Conservation (phyloP, 2,113 vertebrate species). For the Piaya cayana region DNA sequence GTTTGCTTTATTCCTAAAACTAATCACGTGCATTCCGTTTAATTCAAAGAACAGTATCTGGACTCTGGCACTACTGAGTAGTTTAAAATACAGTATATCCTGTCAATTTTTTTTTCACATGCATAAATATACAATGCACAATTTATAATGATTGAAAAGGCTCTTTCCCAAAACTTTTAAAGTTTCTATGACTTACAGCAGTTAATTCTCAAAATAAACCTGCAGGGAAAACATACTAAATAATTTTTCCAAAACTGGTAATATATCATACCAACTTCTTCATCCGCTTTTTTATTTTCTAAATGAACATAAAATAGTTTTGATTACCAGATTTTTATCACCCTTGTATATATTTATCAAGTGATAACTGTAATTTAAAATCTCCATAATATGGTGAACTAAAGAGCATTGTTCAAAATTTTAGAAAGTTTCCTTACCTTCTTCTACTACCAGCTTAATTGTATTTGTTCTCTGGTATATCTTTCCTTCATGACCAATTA, state of each 20-base stretch:
- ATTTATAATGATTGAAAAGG: not conserved
- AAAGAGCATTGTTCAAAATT: not conserved
- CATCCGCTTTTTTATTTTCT: not conserved
- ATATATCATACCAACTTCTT: not conserved
- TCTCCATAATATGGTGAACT: not conserved
- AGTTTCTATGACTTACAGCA: not conserved
- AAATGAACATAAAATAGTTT: not conserved
- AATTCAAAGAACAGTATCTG: not conserved
- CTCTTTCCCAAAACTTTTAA: not conserved
- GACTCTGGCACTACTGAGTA: not conserved
- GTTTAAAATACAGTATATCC: not conserved
- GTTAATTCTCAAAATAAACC: not conserved
- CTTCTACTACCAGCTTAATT: constrained; percentile 54
- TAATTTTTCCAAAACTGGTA: not conserved
- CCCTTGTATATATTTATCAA: not conserved
- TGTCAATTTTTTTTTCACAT: not conserved
- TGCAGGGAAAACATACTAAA: not conserved
- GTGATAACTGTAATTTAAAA: not conserved
- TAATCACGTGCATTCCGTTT: not conserved
- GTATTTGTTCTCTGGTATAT: constrained; percentile 69
- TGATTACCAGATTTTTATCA: not conserved
- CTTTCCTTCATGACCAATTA: constrained; percentile 47
- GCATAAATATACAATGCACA: not conserved
- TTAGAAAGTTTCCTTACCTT: constrained; percentile 67
- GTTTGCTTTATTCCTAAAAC: not conserved